Percentiles rank a stretch among this genome's conserved stretches.
Evolutionary conservation across 1,140 invertebrate species (phyloP).

Genomic region (Diachasma alloeum): DNA sequence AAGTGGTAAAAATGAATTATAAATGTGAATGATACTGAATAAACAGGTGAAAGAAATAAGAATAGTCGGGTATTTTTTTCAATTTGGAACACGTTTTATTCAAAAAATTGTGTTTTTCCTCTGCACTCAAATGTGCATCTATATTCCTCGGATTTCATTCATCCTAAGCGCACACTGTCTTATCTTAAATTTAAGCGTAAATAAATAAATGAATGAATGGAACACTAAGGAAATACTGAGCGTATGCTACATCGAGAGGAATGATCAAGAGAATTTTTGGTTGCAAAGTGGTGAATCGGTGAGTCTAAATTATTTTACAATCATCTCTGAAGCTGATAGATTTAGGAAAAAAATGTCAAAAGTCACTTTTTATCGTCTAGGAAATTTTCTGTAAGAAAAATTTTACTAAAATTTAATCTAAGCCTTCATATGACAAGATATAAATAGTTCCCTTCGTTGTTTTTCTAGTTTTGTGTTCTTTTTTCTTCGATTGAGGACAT

Average conservation of each 20-base stretch:
- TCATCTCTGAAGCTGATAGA: background rate
- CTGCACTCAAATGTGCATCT: background rate
- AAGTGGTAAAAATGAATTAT: background rate
- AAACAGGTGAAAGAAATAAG: background rate
- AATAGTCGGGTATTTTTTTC: background rate
- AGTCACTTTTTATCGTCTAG: too few species aligned
- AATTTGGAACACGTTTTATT: background rate
- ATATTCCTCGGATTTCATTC: background rate
- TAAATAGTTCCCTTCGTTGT: too few species aligned
- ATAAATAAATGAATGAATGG: background rate
- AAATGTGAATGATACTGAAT: background rate
- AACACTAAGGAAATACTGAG: background rate
- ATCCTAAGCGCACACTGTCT: background rate
- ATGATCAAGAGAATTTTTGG: background rate
- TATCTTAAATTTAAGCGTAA: background rate
- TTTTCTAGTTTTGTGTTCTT: too few species aligned
- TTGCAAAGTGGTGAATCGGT: background rate
- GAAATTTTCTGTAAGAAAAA: too few species aligned
- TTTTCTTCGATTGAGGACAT: too few species aligned
- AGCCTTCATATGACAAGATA: too few species aligned
- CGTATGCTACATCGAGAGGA: background rate
- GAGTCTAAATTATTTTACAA: too few species aligned
- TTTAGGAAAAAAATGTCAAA: background rate
- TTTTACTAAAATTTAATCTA: too few species aligned
- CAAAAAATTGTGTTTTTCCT: background rate